phyloP scores from a whole-genome alignment of 1,140 invertebrate genomes.

The Drosophila tristis region DNA sequence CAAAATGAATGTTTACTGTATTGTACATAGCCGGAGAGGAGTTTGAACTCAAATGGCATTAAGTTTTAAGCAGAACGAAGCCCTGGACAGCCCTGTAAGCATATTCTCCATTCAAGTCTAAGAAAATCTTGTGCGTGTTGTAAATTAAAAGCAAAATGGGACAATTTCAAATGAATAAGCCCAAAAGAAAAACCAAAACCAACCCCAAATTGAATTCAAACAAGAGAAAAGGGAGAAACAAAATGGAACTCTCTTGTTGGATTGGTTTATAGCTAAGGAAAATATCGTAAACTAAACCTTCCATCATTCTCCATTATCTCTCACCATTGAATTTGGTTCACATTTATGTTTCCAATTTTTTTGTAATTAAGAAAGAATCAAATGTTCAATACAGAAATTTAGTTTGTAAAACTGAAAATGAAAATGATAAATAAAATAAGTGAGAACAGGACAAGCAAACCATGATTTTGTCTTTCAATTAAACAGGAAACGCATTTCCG shows the following conservation, averaged over 20 bases:
- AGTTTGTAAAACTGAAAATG: constrained; percentile 44
- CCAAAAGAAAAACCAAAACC: constrained; percentile 23
- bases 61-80: constrained; percentile 35
- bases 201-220: background rate
- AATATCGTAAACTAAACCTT: constrained; percentile 31
- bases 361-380: constrained; percentile 34
- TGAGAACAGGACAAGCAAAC: constrained; percentile 11
- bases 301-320: constrained; percentile 19
- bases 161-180: constrained; percentile 1
- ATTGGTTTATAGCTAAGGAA: constrained; percentile 11
- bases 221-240: background rate
- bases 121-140: constrained; percentile 74
- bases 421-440: constrained; percentile 49
- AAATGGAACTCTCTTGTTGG: background rate
- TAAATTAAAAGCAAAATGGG: constrained; percentile 52
- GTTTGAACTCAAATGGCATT: constrained; percentile 42
- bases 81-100: constrained; percentile 36
- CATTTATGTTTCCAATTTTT: constrained; percentile 16
- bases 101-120: constrained; percentile 67
- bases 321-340: constrained; percentile 34
- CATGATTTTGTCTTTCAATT: background rate
- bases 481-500: constrained; percentile 7
- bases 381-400: constrained; percentile 23
- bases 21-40: constrained; percentile 35
- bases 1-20: constrained; percentile 40